Evolutionary conservation across 2,888 invertebrate species (phyloP).

Genomic region (Megaustenia siamemsis): DNA sequence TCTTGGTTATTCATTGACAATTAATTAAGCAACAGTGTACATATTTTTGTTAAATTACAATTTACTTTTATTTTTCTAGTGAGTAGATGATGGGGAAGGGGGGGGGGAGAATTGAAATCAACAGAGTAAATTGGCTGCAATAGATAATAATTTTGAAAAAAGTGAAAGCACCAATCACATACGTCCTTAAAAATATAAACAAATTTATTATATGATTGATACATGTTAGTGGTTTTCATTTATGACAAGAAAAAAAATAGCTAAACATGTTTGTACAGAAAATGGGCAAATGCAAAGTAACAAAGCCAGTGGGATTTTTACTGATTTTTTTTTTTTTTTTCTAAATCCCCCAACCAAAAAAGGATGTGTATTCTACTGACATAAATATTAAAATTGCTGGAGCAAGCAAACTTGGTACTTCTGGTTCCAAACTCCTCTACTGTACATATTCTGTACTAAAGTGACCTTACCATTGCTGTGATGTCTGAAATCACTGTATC

Average conservation of each 20-base stretch:
- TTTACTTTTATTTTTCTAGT: neutral
- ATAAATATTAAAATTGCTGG: neutral
- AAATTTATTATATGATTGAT: too few species aligned
- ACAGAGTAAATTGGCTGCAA: neutral
- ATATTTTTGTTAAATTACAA: neutral
- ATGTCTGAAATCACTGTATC: slow-evolving; percentile 29
- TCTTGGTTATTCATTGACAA: slow-evolving; percentile 25
- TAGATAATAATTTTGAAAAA: neutral
- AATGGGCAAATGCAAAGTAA: neutral
- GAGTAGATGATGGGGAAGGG: neutral
- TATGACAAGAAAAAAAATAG: neutral
- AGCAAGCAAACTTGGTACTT: neutral
- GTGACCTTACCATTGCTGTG: slow-evolving; percentile 36
- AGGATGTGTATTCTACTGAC: neutral
- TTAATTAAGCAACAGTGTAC: slow-evolving; percentile 33
- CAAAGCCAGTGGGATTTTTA: neutral
- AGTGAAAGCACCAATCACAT: neutral
- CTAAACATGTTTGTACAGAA: neutral
- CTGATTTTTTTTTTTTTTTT: neutral
- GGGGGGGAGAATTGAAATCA: neutral
- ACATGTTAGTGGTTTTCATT: neutral
- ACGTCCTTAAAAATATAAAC: neutral
- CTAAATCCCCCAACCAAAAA: too few species aligned
- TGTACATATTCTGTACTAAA: slow-evolving; percentile 13
- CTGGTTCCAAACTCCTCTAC: neutral